phyloP scores from a whole-genome alignment of 2,797 vertebrate species.

The Sebastes minor region DNA sequence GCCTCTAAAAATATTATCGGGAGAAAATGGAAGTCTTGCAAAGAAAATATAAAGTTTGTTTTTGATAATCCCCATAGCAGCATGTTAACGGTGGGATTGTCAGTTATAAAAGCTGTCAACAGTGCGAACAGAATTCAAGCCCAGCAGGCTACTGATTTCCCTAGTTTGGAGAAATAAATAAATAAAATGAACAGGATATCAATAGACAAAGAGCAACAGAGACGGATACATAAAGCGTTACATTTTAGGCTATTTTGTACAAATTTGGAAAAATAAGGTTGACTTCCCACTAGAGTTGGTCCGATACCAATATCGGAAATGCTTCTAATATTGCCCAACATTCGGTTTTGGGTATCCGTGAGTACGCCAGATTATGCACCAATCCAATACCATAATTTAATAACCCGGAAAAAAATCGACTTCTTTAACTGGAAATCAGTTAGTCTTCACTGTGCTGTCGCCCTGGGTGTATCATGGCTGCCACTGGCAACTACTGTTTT shows the following conservation, averaged over 20 bases:
- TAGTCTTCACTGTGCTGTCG: too few relatives aligned
- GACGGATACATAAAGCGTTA: neutral
- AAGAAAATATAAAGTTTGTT: conserved; percentile 2
- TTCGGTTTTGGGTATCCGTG: too few relatives aligned
- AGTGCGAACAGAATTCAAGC: conserved; percentile 11
- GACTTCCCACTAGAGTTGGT: neutral
- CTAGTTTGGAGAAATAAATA: neutral
- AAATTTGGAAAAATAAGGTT: neutral
- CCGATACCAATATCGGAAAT: too few relatives aligned
- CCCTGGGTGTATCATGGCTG: too few relatives aligned
- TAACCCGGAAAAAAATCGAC: too few relatives aligned
- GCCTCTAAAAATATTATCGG: neutral
- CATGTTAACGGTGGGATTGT: neutral
- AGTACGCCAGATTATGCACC: fast-evolving
- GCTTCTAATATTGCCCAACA: too few relatives aligned
- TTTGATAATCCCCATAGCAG: conserved; percentile 8
- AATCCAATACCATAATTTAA: too few relatives aligned
- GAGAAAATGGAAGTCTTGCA: neutral
- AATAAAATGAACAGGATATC: neutral
- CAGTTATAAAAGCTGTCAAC: neutral
- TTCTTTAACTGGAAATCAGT: too few relatives aligned
- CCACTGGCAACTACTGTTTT: too few relatives aligned
- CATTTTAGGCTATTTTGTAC: neutral
- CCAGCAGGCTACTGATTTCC: neutral
- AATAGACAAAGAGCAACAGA: neutral